These are phyloP conservation scores for Phalacrocorax aristotelis DNA, from an alignment of 2,113 vertebrate species.

Conservation along the genomic window DNA sequence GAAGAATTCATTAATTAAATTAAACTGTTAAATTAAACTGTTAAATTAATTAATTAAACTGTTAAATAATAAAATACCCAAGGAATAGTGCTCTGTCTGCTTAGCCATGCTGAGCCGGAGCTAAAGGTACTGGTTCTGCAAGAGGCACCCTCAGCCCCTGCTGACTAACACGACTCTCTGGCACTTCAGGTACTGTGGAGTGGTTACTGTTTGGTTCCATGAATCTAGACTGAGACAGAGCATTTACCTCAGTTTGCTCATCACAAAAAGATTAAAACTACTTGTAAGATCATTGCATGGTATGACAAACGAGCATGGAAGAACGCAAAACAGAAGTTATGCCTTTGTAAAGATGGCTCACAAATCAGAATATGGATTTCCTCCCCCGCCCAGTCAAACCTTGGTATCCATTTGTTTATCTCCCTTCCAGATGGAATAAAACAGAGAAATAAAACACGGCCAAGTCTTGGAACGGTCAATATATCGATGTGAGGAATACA, in stretches of 20 bases:
- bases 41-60: neutral
- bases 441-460: neutral
- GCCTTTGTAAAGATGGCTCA: neutral
- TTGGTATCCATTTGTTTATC: neutral
- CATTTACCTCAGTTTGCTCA: neutral
- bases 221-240: neutral
- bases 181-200: neutral
- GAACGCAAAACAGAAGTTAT: neutral
- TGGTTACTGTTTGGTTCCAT: neutral
- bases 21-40: too few species aligned
- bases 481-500: accelerated
- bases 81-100: neutral
- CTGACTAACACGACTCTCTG: neutral
- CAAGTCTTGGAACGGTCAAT: neutral
- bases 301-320: neutral
- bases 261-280: neutral
- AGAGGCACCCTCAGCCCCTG: neutral
- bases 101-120: neutral
- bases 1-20: neutral
- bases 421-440: neutral
- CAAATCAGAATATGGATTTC: neutral
- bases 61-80: neutral
- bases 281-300: neutral
- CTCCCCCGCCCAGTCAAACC: neutral
- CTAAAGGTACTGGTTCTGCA: neutral